Conservation (phyloP, 2,888 invertebrate species). For the Agonopterix subpropinquella region DNA sequence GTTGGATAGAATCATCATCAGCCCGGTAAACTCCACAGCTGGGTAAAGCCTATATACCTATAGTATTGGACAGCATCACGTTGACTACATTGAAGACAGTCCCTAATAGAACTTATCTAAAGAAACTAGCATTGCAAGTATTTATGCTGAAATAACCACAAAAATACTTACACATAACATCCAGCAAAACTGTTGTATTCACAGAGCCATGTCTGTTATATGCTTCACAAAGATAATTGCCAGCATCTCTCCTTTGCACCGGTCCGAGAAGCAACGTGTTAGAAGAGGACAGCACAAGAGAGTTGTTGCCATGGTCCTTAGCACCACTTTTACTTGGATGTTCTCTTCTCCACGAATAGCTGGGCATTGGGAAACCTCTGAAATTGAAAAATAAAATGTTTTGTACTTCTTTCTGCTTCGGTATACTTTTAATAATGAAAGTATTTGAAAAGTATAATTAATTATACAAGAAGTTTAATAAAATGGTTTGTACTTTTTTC, state of each 20-base stretch:
- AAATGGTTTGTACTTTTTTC: background rate
- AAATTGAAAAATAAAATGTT: background rate
- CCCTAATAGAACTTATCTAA: no score
- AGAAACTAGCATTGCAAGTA: background rate
- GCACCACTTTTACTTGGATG: constrained; percentile 40
- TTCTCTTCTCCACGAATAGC: constrained; percentile 83
- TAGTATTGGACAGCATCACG: no score
- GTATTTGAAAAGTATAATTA: background rate
- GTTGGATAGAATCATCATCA: no score
- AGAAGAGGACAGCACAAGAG: constrained; percentile 54
- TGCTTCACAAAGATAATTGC: constrained; percentile 87
- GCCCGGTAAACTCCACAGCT: no score
- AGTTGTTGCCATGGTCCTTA: constrained; percentile 44
- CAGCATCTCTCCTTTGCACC: constrained; percentile 82
- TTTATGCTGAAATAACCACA: background rate
- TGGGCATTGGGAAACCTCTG: constrained; percentile 82
- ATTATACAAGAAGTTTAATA: background rate
- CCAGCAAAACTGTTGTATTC: constrained; percentile 80
- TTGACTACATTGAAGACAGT: no score
- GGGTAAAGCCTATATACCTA: no score
- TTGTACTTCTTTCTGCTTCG: background rate
- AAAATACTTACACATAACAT: constrained; percentile 87
- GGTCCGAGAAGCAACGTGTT: constrained; percentile 73
- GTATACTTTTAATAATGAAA: background rate
- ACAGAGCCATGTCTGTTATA: constrained; percentile 86